Percentiles rank a stretch among this genome's conserved stretches.
These are phyloP conservation scores for Oncorhynchus clarkii DNA, from an alignment of 2,113 vertebrate species.

Conservation along the genomic window DNA sequence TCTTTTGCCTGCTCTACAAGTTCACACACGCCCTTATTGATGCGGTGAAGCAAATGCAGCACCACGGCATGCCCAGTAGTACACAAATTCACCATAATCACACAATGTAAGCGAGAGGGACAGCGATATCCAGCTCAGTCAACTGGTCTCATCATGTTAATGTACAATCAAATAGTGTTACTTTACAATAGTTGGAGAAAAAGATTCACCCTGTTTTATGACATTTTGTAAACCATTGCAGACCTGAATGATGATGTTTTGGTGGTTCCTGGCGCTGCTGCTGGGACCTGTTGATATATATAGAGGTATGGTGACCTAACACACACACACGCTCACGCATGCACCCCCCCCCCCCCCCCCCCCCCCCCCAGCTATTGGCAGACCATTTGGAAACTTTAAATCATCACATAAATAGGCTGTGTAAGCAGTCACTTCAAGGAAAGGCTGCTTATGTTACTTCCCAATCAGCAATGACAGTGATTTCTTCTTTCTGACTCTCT, in stretches of 20 bases:
- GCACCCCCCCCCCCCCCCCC: too few relatives aligned
- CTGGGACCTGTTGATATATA: background rate
- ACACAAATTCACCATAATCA: too few relatives aligned
- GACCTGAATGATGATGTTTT: background rate
- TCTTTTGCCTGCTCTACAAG: too few relatives aligned
- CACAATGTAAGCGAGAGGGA: too few relatives aligned
- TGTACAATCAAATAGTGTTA: too few relatives aligned
- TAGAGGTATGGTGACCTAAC: background rate
- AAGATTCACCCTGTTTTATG: too few relatives aligned
- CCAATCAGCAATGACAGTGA: too few relatives aligned
- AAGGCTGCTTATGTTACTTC: background rate
- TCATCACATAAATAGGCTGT: background rate
- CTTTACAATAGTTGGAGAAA: too few relatives aligned
- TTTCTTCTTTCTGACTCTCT: background rate
- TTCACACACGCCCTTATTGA: too few relatives aligned
- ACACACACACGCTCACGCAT: background rate
- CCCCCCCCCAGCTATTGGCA: background rate
- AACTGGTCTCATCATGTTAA: background rate
- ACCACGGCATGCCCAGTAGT: too few relatives aligned
- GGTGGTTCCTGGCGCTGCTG: conserved; percentile 1
- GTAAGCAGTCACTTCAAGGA: background rate
- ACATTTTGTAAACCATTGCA: background rate
- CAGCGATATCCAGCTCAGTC: background rate
- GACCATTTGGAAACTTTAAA: too few relatives aligned
- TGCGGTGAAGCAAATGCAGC: too few relatives aligned